Conservation (phyloP, 2,113 vertebrate genomes). For the Tragelaphus strepsiceros region DNA sequence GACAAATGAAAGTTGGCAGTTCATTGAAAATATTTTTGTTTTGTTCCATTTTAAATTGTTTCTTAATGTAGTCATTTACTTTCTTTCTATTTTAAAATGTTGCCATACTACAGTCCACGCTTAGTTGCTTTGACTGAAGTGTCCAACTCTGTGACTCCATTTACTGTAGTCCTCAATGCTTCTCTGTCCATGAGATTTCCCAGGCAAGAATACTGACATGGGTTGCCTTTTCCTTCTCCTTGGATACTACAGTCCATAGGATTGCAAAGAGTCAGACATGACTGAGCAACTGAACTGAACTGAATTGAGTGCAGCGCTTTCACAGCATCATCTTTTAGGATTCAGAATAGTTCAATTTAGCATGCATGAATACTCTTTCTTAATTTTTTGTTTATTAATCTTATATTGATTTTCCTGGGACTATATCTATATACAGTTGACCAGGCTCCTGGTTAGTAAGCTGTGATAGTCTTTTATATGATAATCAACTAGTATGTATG, state of each 20-base stretch:
- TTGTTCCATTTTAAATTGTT: slow-evolving; percentile 49
- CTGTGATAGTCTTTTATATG: neutral
- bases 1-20: slow-evolving; percentile 64
- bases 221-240: neutral
- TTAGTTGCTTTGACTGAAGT: neutral
- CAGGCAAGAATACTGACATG: neutral
- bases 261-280: neutral
- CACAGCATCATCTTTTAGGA: neutral
- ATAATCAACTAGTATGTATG: neutral
- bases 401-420: neutral
- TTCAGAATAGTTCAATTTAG: neutral
- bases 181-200: neutral
- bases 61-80: neutral
- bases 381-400: neutral
- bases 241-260: neutral
- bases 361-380: neutral
- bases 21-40: slow-evolving; percentile 37
- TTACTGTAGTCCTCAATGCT: neutral
- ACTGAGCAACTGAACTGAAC: neutral
- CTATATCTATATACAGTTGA: neutral
- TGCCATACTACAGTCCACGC: neutral
- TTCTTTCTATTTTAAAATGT: neutral
- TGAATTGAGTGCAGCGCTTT: neutral
- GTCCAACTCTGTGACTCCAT: neutral
- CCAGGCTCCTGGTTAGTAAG: slow-evolving; percentile 7